Evolutionary conservation across 2,888 invertebrate species (phyloP).

Genomic region (Pachymerium ferrugineum): DNA sequence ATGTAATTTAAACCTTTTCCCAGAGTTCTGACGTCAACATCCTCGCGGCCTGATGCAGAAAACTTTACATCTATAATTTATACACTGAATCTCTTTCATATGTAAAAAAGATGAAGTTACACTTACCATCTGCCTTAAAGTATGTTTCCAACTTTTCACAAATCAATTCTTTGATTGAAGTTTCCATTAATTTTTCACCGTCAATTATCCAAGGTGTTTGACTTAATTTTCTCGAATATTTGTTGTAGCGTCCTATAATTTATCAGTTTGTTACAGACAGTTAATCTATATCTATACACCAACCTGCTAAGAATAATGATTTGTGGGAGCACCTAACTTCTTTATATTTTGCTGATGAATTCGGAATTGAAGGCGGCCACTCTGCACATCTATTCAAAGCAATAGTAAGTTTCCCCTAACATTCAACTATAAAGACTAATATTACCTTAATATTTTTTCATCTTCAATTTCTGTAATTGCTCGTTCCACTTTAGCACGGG

Average conservation of each 20-base stretch:
- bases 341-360: not conserved
- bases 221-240: slow-evolving; percentile 73
- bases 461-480: not conserved
- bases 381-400: not conserved
- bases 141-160: slow-evolving; percentile 59
- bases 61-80: slow-evolving; percentile 60
- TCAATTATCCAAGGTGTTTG: slow-evolving; percentile 92
- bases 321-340: not conserved
- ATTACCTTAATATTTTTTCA: not conserved
- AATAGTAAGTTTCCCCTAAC: not conserved
- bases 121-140: slow-evolving; percentile 55
- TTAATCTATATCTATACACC: not conserved
- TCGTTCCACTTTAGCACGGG: not conserved
- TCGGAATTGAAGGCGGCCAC: not conserved
- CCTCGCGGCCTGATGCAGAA: slow-evolving; percentile 89
- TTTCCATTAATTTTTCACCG: slow-evolving; percentile 69
- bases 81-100: not conserved
- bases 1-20: slow-evolving; percentile 43
- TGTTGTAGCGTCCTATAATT: slow-evolving; percentile 67
- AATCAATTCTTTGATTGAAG: slow-evolving; percentile 88
- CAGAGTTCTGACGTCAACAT: slow-evolving; percentile 91
- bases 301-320: not conserved
- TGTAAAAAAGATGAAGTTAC: not conserved
- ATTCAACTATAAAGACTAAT: not conserved
- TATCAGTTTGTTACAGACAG: slow-evolving; percentile 39